Evolutionary conservation across 2,113 vertebrate species (phyloP).

Genomic region (Synchiropus splendidus): DNA sequence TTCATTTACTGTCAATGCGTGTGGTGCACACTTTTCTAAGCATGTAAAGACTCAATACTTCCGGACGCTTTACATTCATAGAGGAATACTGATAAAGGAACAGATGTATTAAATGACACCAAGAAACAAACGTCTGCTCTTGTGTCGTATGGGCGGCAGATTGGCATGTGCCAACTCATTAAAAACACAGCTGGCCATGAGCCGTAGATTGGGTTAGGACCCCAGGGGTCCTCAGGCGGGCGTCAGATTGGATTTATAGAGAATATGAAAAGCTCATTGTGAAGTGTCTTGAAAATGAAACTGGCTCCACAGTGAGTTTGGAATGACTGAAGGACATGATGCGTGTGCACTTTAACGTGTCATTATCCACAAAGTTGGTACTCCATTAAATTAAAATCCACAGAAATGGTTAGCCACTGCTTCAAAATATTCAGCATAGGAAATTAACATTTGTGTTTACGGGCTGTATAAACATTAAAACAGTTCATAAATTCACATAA

Average conservation of each 20-base stretch:
- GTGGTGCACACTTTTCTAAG: no score
- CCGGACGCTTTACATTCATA: no score
- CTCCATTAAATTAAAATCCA: no score
- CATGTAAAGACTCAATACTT: no score
- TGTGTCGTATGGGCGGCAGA: conserved; percentile 20
- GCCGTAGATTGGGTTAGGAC: conserved; percentile 23
- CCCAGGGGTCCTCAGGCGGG: conserved; percentile 23
- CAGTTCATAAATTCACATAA: no score
- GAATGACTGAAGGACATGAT: conserved; percentile 10
- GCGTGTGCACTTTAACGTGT: neutral
- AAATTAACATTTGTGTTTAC: no score
- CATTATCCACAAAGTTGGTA: no score
- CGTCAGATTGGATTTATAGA: conserved; percentile 30
- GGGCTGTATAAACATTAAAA: no score
- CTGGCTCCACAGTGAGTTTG: conserved; percentile 1
- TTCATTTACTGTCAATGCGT: no score
- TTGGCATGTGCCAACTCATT: conserved; percentile 57
- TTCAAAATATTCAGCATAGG: no score
- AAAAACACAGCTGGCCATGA: conserved; percentile 52
- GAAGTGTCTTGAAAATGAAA: conserved; percentile 5
- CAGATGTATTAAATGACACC: conserved; percentile 29
- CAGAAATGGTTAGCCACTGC: no score
- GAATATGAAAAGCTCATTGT: conserved; percentile 20
- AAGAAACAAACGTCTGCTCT: conserved; percentile 27
- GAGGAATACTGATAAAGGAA: neutral